These are phyloP conservation scores for Catharus fuscescens DNA, from an alignment of 2,113 vertebrate species.

Conservation along the genomic window DNA sequence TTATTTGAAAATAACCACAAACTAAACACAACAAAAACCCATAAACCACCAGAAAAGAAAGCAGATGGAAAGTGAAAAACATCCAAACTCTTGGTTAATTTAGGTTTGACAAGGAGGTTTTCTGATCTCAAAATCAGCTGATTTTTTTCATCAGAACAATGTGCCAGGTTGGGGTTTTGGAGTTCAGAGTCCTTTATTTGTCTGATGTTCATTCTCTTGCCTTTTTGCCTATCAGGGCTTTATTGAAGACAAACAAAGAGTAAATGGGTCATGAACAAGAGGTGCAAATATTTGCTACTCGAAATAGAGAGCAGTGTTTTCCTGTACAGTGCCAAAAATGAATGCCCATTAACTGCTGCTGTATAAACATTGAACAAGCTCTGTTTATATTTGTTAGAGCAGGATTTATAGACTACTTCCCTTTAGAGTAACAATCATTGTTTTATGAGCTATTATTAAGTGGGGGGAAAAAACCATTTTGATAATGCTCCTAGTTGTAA, in stretches of 20 bases:
- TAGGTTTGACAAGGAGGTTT: background rate
- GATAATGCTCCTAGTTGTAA: background rate
- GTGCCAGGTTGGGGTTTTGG: background rate
- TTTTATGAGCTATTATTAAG: slow-evolving; percentile 56
- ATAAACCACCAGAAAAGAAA: background rate
- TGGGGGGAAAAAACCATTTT: background rate
- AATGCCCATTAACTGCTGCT: slow-evolving; percentile 49
- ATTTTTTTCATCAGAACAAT: background rate
- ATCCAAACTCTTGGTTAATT: background rate
- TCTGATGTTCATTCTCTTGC: background rate
- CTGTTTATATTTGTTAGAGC: slow-evolving; percentile 62
- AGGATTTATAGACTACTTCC: slow-evolving; percentile 60
- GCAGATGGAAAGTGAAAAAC: background rate
- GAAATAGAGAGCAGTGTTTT: slow-evolving; percentile 48
- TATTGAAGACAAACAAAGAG: slow-evolving; percentile 3
- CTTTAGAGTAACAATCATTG: slow-evolving; percentile 34
- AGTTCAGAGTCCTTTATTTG: background rate
- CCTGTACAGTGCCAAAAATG: slow-evolving; percentile 49
- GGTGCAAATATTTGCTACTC: slow-evolving; percentile 52
- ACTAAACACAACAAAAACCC: background rate
- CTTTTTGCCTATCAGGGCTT: background rate
- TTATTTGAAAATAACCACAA: background rate
- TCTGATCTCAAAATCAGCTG: background rate
- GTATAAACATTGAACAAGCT: slow-evolving; percentile 33
- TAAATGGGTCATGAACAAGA: slow-evolving; percentile 48